phyloP scores from a whole-genome alignment of 2,888 invertebrate species.

The Diplazon laetatorius region DNA sequence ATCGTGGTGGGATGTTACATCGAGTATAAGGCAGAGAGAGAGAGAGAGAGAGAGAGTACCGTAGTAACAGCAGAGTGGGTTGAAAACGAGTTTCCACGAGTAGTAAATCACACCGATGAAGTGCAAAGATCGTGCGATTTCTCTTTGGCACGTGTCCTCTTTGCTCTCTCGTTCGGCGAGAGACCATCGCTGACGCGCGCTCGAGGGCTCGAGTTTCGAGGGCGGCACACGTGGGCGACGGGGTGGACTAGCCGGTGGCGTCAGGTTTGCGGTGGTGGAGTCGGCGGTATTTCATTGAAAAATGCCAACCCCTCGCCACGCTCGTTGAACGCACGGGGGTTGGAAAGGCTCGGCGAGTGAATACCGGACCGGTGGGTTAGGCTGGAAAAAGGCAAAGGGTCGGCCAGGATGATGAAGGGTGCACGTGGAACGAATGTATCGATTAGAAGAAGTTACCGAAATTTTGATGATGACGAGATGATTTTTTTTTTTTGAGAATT shows the following conservation, averaged over 20 bases:
- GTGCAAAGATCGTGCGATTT: slow-evolving; percentile 69
- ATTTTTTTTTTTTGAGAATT: slow-evolving; percentile 35
- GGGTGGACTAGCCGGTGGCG: too few species aligned
- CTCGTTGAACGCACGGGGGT: slow-evolving; percentile 36
- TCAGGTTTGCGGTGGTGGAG: slow-evolving; percentile 54
- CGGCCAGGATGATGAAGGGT: slow-evolving; percentile 41
- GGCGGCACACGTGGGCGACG: too few species aligned
- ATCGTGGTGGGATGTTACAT: not conserved
- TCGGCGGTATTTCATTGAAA: slow-evolving; percentile 71
- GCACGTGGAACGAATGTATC: slow-evolving; percentile 73
- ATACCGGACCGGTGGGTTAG: slow-evolving; percentile 17
- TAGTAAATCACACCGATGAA: slow-evolving; percentile 68
- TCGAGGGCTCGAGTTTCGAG: slow-evolving; percentile 11
- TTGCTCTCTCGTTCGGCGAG: not conserved
- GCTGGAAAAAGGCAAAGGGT: too few species aligned
- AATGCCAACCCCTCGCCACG: slow-evolving; percentile 63
- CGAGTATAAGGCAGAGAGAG: too few species aligned
- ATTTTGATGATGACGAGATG: slow-evolving; percentile 58
- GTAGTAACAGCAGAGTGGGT: slow-evolving; percentile 41
- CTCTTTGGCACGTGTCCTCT: slow-evolving; percentile 59
- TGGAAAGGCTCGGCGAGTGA: slow-evolving; percentile 21
- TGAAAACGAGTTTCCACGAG: slow-evolving; percentile 60
- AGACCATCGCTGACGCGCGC: not conserved
- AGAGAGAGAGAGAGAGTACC: too few species aligned
- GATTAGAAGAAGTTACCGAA: slow-evolving; percentile 73